Percentiles rank a stretch among this genome's conserved stretches.
phyloP scores from a whole-genome alignment of 2,888 invertebrate genomes.

The Andrena trimmerana region DNA sequence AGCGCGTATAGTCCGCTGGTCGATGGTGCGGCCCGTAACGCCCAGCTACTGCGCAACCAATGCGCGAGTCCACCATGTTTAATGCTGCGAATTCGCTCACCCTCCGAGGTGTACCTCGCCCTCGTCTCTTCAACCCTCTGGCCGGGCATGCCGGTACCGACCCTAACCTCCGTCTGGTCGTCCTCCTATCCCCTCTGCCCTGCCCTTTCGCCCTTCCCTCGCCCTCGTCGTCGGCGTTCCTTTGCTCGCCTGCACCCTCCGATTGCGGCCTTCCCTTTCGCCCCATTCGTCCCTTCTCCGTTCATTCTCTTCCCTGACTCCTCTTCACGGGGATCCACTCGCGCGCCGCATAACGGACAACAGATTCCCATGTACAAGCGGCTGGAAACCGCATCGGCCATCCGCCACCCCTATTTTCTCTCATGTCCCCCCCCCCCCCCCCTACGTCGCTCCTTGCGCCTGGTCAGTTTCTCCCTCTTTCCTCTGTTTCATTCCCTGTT shows the following conservation, averaged over 20 bases:
- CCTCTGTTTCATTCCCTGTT: neutral
- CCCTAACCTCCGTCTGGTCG: slow-evolving; percentile 66
- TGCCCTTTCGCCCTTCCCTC: slow-evolving; percentile 47
- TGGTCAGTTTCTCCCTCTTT: neutral
- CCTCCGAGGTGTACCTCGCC: slow-evolving; percentile 62
- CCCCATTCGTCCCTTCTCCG: neutral
- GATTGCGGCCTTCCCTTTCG: slow-evolving; percentile 24
- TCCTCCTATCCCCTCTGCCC: slow-evolving; percentile 63
- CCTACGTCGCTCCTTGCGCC: neutral
- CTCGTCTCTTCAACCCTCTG: slow-evolving; percentile 60
- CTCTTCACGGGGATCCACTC: slow-evolving; percentile 34
- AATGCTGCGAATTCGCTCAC: slow-evolving; percentile 77
- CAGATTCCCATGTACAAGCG: slow-evolving; percentile 66
- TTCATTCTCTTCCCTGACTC: slow-evolving; percentile 12
- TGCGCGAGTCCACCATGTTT: slow-evolving; percentile 78
- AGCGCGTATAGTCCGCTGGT: slow-evolving; percentile 73
- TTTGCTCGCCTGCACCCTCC: slow-evolving; percentile 25
- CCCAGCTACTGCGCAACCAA: slow-evolving; percentile 78
- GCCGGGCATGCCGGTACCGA: slow-evolving; percentile 54
- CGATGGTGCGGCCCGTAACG: slow-evolving; percentile 76
- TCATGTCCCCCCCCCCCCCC: neutral
- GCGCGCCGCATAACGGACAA: slow-evolving; percentile 66
- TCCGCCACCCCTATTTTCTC: slow-evolving; percentile 33
- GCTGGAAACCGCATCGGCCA: slow-evolving; percentile 58
- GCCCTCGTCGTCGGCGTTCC: slow-evolving; percentile 10